These are phyloP conservation scores for Centropus bengalensis DNA, from an alignment of 2,113 vertebrate genomes.

Conservation along the genomic window DNA sequence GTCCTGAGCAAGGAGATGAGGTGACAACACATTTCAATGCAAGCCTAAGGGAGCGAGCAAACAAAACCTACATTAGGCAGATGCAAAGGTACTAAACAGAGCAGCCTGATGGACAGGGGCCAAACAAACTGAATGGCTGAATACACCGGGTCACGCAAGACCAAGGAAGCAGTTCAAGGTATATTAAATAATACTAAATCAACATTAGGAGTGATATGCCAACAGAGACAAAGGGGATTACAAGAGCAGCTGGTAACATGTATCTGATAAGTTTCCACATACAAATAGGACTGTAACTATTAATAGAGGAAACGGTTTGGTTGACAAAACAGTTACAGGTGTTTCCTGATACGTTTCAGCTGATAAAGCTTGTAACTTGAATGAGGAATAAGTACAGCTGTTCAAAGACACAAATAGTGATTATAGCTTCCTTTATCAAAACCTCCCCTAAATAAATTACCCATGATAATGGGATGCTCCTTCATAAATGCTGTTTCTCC, in stretches of 20 bases:
- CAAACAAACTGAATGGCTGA: background rate
- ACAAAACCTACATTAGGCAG: background rate
- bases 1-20: background rate
- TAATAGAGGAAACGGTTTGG: background rate
- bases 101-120: background rate
- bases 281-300: background rate
- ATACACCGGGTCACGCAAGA: background rate
- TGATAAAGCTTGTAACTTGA: background rate
- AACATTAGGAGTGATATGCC: background rate
- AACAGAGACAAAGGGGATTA: background rate
- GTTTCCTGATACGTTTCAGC: background rate
- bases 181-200: background rate
- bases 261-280: background rate
- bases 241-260: background rate
- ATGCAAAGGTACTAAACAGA: background rate
- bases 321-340: background rate
- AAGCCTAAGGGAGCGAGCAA: background rate
- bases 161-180: background rate
- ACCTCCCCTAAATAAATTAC: background rate
- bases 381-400: background rate
- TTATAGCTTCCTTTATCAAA: background rate
- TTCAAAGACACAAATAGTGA: background rate
- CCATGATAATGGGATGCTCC: background rate
- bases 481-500: background rate
- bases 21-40: background rate